phyloP scores from a whole-genome alignment of 2,888 invertebrate species.

The Pomacea canaliculata region DNA sequence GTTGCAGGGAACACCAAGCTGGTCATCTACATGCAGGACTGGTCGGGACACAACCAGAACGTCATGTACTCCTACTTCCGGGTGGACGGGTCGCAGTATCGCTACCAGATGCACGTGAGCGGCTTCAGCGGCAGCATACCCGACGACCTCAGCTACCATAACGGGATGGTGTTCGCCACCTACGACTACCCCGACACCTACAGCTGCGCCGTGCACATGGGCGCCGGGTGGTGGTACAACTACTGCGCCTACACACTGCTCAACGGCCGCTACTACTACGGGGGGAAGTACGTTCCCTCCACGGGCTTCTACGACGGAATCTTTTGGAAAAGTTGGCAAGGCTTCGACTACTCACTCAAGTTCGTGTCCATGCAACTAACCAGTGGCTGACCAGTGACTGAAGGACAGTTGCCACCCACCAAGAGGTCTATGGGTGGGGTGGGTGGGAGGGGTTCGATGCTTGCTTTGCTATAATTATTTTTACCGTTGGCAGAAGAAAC shows the following conservation, averaged over 20 bases:
- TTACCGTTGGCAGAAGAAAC: too few relatives aligned
- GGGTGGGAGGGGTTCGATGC: too few relatives aligned
- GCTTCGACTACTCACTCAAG: conserved; percentile 56
- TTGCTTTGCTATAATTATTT: too few relatives aligned
- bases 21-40: conserved; percentile 52
- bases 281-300: conserved; percentile 48
- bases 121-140: conserved; percentile 37
- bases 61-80: conserved; percentile 44
- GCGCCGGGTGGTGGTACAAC: conserved; percentile 64
- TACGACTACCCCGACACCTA: conserved; percentile 43
- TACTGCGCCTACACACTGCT: conserved; percentile 52
- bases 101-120: conserved; percentile 42
- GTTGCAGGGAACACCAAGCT: conserved; percentile 48
- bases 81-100: conserved; percentile 24
- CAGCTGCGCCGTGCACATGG: conserved; percentile 50
- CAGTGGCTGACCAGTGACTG: too few relatives aligned
- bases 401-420: too few relatives aligned
- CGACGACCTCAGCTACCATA: conserved; percentile 53
- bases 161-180: conserved; percentile 42
- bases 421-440: too few relatives aligned
- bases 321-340: conserved; percentile 58
- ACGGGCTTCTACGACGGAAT: conserved; percentile 55
- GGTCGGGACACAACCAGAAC: conserved; percentile 36
- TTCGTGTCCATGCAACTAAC: conserved; percentile 49
- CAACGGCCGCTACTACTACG: conserved; percentile 55